Conservation (phyloP, 2,113 vertebrate species). For the Lophotis ruficrista region DNA sequence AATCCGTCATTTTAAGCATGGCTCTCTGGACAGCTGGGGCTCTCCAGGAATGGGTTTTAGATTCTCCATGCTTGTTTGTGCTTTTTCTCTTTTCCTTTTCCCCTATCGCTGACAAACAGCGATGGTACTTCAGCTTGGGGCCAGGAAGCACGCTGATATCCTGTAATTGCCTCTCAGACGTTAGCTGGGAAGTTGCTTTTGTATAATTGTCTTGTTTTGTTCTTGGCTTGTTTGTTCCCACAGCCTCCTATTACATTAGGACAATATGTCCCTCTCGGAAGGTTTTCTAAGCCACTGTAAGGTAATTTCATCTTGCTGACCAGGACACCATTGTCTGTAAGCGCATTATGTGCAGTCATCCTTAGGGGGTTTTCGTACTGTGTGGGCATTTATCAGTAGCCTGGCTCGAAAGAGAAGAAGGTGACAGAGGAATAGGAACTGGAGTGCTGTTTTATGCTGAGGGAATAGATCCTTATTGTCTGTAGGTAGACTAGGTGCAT, state of each 20-base stretch:
- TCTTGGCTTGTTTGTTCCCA: constrained; percentile 51
- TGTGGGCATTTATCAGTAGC: not conserved
- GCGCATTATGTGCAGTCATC: not conserved
- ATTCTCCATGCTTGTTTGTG: not conserved
- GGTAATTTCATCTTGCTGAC: constrained; percentile 53
- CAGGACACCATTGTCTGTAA: not conserved
- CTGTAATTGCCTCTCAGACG: constrained; percentile 31
- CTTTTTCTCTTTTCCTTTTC: constrained; percentile 15
- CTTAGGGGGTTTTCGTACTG: not conserved
- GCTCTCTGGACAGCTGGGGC: not conserved
- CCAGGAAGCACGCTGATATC: constrained; percentile 37
- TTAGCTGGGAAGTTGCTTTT: constrained; percentile 56
- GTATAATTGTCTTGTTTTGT: constrained; percentile 60
- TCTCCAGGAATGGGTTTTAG: not conserved
- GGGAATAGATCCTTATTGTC: not conserved
- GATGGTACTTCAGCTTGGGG: not conserved
- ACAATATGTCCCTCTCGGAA: constrained; percentile 27
- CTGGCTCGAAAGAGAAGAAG: not conserved
- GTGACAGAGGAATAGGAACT: not conserved
- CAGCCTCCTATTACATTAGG: constrained; percentile 58
- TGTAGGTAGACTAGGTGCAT: not conserved
- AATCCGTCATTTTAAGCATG: not conserved
- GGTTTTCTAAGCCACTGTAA: constrained; percentile 19
- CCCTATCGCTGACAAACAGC: not conserved
- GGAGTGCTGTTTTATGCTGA: not conserved